phyloP scores from a whole-genome alignment of 2,888 invertebrate genomes.

The Lochmaea capreae region DNA sequence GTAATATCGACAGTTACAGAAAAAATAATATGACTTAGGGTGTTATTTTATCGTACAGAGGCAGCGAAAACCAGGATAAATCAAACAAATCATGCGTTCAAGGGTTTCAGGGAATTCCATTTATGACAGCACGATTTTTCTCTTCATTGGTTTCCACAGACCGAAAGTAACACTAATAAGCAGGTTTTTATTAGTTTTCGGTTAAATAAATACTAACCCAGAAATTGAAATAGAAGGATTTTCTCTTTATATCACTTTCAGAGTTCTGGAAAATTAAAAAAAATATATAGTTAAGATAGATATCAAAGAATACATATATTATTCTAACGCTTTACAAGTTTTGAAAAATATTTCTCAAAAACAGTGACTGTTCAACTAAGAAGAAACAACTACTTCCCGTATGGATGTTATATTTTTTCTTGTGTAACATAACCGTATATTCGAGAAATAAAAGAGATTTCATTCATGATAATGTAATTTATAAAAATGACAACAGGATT shows the following conservation, averaged over 20 bases:
- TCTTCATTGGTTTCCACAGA: slow-evolving; percentile 29
- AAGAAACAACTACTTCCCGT: too few species aligned
- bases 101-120: slow-evolving; percentile 39
- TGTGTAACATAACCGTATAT: too few species aligned
- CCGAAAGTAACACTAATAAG: slow-evolving; percentile 30
- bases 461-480: too few species aligned
- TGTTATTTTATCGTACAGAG: slow-evolving; percentile 42
- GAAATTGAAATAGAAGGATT: background rate
- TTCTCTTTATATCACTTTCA: background rate
- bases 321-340: too few species aligned
- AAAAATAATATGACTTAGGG: slow-evolving; percentile 41
- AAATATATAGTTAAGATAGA: background rate
- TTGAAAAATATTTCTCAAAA: too few species aligned
- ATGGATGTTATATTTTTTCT: too few species aligned
- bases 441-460: too few species aligned
- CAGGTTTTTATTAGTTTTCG: slow-evolving; percentile 33
- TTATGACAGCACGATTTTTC: slow-evolving; percentile 37
- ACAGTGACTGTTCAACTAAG: too few species aligned
- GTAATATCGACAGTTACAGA: slow-evolving; percentile 39
- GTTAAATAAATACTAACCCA: slow-evolving; percentile 10
- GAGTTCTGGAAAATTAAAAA: background rate
- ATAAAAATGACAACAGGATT: too few species aligned
- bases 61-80: slow-evolving; percentile 39
- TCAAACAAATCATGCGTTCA: slow-evolving; percentile 45
- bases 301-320: too few species aligned